Evolutionary conservation across 2,113 vertebrate species (phyloP), one percentile per base, ranked within the genome.

Genomic region (Taurulus bubalis): DNA sequence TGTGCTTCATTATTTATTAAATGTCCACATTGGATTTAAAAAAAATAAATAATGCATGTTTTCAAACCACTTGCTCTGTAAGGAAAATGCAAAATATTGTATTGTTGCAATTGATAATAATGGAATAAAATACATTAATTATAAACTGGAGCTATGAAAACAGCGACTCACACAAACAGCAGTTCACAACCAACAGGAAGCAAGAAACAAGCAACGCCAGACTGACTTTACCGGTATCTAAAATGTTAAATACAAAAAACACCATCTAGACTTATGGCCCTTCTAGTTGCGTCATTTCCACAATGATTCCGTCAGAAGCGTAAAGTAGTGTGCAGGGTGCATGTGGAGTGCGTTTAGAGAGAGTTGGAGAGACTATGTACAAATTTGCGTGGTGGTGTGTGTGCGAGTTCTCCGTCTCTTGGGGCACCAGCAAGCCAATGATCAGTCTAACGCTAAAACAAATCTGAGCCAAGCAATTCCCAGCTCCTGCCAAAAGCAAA

Each of bases 401-500:
- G 47, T 24, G 49, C n/a, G n/a, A n/a, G n/a, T 34, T 30, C n/a
- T 34, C 49, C 28, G 7, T 26, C 16, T 32, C 77, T 36, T 40
- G 22, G 45, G 67, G 64, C 45, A 73, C 36, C 75, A 63, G 77
- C 62, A 70, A 42, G 32, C 70, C 24, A 69, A n/a, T 28, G 20
- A 81, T 75, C 73, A 85, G 58, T 30, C 32, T 14, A 69, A 30
- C 40, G 71, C 70, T 79, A 32, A 82, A 81, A 70, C 82, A 83
- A 82, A 86, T 82, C 47, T 80, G 82, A 62, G 70, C 74, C 74
- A 65, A 42, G 69, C 76, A 67, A 73, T 75, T 55, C 83, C 24
- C 72, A 53, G 51, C 62, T 78, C 70, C 75, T 75, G 82, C 80
- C 72, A 85, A 79, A 77, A 83, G 82, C 65, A 86, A 87, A 88